Conservation (phyloP, 2,797 vertebrate species). For the Chanos chanos region DNA sequence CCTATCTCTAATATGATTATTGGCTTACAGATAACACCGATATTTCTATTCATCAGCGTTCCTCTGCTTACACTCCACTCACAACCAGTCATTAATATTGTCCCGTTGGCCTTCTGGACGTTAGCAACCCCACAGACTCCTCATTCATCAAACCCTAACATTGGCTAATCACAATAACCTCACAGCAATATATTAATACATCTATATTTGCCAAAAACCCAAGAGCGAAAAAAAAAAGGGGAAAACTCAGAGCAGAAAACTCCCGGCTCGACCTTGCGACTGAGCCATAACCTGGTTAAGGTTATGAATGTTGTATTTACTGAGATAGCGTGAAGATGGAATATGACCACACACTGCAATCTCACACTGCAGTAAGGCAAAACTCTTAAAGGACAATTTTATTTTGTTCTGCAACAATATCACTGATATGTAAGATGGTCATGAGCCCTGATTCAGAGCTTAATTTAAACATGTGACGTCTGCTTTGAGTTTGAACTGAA, state of each 20-base stretch:
- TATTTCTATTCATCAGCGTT: slow-evolving; percentile 45
- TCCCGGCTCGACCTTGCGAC: slow-evolving; percentile 30
- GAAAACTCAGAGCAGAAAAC: slow-evolving; percentile 1
- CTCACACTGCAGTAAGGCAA: background rate
- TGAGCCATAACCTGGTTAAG: background rate
- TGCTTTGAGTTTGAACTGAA: no score
- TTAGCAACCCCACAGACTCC: slow-evolving; percentile 17
- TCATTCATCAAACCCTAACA: slow-evolving; percentile 34
- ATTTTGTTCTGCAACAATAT: no score
- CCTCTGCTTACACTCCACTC: slow-evolving; percentile 21
- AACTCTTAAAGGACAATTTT: no score
- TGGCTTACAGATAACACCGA: slow-evolving; percentile 44
- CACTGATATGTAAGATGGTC: no score
- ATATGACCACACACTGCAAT: slow-evolving; percentile 6
- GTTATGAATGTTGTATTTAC: background rate
- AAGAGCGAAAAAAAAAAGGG: slow-evolving; percentile 22
- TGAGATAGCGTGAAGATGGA: background rate
- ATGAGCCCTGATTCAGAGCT: no score
- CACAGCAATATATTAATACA: slow-evolving; percentile 17
- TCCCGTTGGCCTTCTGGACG: slow-evolving; percentile 13
- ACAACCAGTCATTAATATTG: slow-evolving; percentile 45
- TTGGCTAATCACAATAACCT: slow-evolving; percentile 29
- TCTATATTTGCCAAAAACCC: slow-evolving; percentile 15
- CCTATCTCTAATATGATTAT: slow-evolving; percentile 43
- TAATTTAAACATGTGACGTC: no score